Percentiles rank a stretch among this genome's conserved stretches.
Conservation (phyloP, 2,113 vertebrate species). For the Poicephalus gulielmi region DNA sequence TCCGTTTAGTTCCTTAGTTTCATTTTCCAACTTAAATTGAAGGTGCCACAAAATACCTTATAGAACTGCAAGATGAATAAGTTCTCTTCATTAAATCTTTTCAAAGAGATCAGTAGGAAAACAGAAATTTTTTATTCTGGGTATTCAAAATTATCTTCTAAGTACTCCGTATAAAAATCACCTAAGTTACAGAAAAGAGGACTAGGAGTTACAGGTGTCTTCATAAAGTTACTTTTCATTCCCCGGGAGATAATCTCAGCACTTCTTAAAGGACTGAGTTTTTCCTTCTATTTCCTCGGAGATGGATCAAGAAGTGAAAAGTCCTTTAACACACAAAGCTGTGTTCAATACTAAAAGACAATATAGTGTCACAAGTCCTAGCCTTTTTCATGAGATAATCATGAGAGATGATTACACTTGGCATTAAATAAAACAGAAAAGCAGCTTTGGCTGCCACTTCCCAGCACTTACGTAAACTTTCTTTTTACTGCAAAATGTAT, state of each 20-base stretch:
- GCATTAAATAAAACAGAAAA: background rate
- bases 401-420: background rate
- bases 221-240: background rate
- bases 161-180: background rate
- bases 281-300: background rate
- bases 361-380: background rate
- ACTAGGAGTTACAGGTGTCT: background rate
- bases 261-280: background rate
- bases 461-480: background rate
- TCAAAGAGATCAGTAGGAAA: background rate
- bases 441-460: background rate
- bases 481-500: background rate
- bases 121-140: background rate
- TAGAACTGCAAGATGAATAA: background rate
- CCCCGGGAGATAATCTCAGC: background rate
- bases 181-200: background rate
- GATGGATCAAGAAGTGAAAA: background rate
- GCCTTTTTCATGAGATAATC: background rate
- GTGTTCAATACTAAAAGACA: background rate
- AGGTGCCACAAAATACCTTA: background rate
- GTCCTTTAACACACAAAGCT: background rate
- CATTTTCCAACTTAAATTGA: background rate
- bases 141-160: background rate
- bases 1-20: background rate
- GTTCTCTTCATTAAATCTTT: background rate